Evolutionary conservation across 2,888 invertebrate species (phyloP), one percentile per base, ranked within the genome.

Genomic region (Gisinianus flammeolus): DNA sequence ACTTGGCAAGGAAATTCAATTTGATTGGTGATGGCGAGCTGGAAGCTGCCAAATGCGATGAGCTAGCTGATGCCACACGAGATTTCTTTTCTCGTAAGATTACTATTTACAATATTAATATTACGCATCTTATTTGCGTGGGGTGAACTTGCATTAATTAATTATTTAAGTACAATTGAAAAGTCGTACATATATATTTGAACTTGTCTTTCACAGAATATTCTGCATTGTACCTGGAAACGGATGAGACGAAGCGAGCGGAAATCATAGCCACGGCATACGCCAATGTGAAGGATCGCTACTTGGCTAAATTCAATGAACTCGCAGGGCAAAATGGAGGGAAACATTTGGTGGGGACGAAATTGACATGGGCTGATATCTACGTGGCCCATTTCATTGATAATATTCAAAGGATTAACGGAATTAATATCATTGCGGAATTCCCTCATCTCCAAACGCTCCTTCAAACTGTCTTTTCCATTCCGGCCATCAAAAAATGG

Each of bases 1-100:
- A 81, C 69, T 76, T 85, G 30, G 85, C 84, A 0, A 79, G 80
- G 58, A 82, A 83, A 76, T 84, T 79, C 33, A 62, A 80, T 2
- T 67, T 84, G 71, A 75, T 69, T 52, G 81, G 81, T 28, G 74
- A 66, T 19, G 79, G 81, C 74, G 79, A 81, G 5, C 81, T 77
- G 80, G 80, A 81, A 31, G 69, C 77, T 16, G 78, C 76, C 2
- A 72, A 78, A 67, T 67, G 73, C 68, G 79, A 81, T 64, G 81
- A 79, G 54, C 69, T 58, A 8, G 77, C 28, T 2, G 80, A 80
- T 73, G 75, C 77, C 19, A 30, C 77, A 10, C 35, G 52, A 2
- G 80, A 81, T 30, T 30, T 81, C 0, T 64, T 66, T n/a, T 16
- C 30, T 6, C 76, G 80, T 80, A 80, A 54, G 56, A 16, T 44